Base-by-base conservation (phyloP, 1,140 invertebrate genomes). In the Megalonaias nervosa region DNA sequence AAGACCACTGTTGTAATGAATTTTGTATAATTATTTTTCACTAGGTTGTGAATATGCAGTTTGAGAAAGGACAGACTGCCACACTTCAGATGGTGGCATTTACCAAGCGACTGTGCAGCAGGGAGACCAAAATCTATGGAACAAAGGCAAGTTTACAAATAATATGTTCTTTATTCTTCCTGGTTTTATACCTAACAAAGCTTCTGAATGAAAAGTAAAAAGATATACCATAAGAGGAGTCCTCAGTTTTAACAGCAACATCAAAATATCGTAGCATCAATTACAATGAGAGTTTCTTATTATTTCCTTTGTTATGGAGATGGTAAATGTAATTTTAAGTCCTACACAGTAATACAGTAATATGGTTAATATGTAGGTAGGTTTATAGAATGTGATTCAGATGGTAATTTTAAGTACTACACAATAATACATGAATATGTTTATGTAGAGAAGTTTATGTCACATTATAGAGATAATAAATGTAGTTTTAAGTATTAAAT, bases 11-110 rank as follows among this genome's bases (percentile, higher is more conserved):
- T 62, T 62, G 21, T 19, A 61, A 61, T 19, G 21, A 62, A 62
- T 23, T 62, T n/a, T n/a, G 19, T n/a, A 62, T 9, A 62, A 62
- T 62, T 62, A 4, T 0, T 62, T 71, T 61, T 71, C 14, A 61
- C 11, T 38, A 90, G 89, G 89, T 92, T 48, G 91, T 92, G 2
- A 92, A 91, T 74, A 88, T 92, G 84, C 87, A 92, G 77, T 92
- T 91, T 86, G 85, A 90, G 74, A 87, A 89, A 82, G 92, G 91
- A 14, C 83, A 91, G 19, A 92, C 91, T 16, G 90, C 89, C 26
- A 87, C 86, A 12, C 86, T 92, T 21, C 88, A 89, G 12, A 92
- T 92, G 91, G 84, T 92, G n/a, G 91, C 91, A 57, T 92, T 92
- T 80, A 92, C 90, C 21, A 81, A 91, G 75, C 81, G 86, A 16